A percentile compares a stretch with the other conserved stretches of the same genome.
These are phyloP conservation scores for Campoplex nolae DNA, from an alignment of 2,888 invertebrate species.

Conservation along the genomic window DNA sequence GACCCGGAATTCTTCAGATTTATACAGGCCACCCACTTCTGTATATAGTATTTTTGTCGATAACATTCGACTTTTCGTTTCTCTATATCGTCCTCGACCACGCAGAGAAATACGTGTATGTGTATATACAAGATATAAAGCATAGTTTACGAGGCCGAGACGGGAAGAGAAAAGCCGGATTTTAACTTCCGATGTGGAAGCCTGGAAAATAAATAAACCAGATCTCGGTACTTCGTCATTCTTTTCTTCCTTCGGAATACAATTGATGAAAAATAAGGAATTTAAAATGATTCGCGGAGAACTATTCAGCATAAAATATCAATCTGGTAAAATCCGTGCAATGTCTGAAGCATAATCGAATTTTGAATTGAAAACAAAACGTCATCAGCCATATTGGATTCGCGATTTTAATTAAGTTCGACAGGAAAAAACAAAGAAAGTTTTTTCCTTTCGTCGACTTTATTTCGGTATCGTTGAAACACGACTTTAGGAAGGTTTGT, in stretches of 20 bases:
- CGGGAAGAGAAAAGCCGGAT: slow-evolving; percentile 53
- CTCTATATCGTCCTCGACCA: slow-evolving; percentile 1
- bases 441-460: not conserved
- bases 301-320: not conserved
- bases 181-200: slow-evolving; percentile 57
- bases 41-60: slow-evolving; percentile 38
- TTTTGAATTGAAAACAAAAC: too few relatives aligned
- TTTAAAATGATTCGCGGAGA: not conserved
- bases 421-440: not conserved
- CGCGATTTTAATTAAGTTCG: not conserved
- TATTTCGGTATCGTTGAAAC: not conserved
- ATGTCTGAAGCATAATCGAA: not conserved
- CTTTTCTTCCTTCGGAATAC: slow-evolving; percentile 20
- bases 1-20: slow-evolving; percentile 2
- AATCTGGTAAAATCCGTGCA: not conserved
- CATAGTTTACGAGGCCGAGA: slow-evolving; percentile 59
- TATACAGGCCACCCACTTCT: slow-evolving; percentile 6
- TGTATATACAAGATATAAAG: slow-evolving; percentile 55
- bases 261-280: not conserved
- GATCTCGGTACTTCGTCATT: slow-evolving; percentile 29
- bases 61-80: slow-evolving; percentile 57
- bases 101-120: slow-evolving; percentile 11
- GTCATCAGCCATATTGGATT: not conserved
- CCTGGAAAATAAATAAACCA: slow-evolving; percentile 58
- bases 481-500: not conserved